phyloP scores from a whole-genome alignment of 2,888 invertebrate genomes.

The Orthonychiurus folsomi region DNA sequence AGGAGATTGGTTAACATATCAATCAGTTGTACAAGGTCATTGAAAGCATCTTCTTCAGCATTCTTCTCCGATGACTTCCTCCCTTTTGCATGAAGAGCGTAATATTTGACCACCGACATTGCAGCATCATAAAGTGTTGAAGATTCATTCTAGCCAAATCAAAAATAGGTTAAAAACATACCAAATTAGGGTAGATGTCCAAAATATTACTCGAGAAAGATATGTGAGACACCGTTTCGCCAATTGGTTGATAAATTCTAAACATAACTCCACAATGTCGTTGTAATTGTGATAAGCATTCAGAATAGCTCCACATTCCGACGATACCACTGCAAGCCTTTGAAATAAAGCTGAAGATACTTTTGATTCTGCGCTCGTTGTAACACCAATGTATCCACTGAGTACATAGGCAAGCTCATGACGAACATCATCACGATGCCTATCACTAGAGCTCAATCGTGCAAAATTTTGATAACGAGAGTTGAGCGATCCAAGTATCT shows the following conservation, averaged over 20 bases:
- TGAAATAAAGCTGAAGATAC: slow-evolving; percentile 51
- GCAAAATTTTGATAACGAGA: slow-evolving; percentile 51
- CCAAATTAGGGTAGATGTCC: no score
- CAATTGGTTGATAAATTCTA: slow-evolving; percentile 63
- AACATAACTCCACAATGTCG: slow-evolving; percentile 63
- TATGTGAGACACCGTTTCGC: slow-evolving; percentile 63
- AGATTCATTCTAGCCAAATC: slow-evolving; percentile 8
- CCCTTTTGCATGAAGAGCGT: slow-evolving; percentile 42
- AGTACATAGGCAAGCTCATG: slow-evolving; percentile 63
- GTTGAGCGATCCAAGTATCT: slow-evolving; percentile 49
- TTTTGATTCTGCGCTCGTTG: slow-evolving; percentile 53
- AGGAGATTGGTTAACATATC: slow-evolving; percentile 59
- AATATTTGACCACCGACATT: slow-evolving; percentile 38
- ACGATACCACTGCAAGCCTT: slow-evolving; percentile 43
- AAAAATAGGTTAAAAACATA: neutral
- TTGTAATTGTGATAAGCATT: slow-evolving; percentile 70
- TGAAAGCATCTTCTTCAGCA: slow-evolving; percentile 61
- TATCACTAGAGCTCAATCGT: slow-evolving; percentile 38
- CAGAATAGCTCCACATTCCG: slow-evolving; percentile 50
- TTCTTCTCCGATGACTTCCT: slow-evolving; percentile 40
- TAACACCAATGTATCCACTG: slow-evolving; percentile 61
- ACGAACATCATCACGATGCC: slow-evolving; percentile 56
- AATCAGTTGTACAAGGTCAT: slow-evolving; percentile 70
- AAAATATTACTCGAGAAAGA: slow-evolving; percentile 44
- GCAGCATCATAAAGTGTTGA: slow-evolving; percentile 26